phyloP scores from a whole-genome alignment of 2,888 invertebrate genomes.

The Eristalis pertinax region DNA sequence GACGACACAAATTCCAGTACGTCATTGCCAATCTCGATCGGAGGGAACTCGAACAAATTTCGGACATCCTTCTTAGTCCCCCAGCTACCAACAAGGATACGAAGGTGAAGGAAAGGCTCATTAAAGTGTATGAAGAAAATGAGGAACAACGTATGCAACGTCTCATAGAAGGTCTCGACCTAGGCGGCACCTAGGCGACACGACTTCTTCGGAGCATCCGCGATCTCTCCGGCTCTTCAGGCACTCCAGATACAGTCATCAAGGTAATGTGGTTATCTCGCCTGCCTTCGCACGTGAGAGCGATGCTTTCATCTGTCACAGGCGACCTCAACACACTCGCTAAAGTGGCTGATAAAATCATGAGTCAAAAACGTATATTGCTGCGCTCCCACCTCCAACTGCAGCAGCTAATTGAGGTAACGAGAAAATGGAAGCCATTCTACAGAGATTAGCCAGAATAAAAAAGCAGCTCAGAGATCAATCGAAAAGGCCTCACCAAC shows the following conservation, averaged over 20 bases:
- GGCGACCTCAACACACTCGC: conserved; percentile 2
- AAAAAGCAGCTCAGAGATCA: conserved; percentile 2
- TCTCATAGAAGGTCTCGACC: too few species aligned
- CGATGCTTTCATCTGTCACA: neutral
- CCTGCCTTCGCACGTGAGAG: conserved; percentile 1
- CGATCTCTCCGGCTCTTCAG: conserved; percentile 8
- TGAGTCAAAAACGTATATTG: neutral
- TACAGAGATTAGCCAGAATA: too few species aligned
- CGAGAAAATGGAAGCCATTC: neutral
- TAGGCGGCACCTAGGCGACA: too few species aligned
- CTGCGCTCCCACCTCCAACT: conserved; percentile 15
- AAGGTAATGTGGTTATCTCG: conserved; percentile 6
- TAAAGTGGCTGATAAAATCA: conserved; percentile 12
- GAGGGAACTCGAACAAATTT: too few species aligned
- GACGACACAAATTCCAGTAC: too few species aligned
- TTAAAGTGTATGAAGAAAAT: too few species aligned
- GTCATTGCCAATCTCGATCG: too few species aligned
- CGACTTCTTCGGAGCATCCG: conserved; percentile 6
- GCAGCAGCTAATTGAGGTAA: neutral
- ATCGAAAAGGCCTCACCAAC: conserved; percentile 1
- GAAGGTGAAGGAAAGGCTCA: too few species aligned
- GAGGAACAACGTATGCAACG: too few species aligned
- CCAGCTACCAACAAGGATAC: too few species aligned
- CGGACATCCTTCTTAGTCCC: too few species aligned
- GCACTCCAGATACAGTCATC: neutral